phyloP scores from a whole-genome alignment of 2,888 invertebrate genomes.

The Acronicta leporina region DNA sequence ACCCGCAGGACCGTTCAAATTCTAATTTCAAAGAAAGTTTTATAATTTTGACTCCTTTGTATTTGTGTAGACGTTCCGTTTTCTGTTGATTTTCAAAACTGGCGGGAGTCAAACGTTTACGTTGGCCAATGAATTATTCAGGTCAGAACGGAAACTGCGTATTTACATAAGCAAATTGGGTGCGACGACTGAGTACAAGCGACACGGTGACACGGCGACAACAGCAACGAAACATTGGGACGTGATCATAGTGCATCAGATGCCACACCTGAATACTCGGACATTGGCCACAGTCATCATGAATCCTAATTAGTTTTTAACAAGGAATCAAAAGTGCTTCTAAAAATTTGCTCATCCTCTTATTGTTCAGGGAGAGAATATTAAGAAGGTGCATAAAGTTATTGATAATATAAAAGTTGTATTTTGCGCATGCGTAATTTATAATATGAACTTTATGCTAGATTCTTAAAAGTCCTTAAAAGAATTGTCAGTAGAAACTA shows the following conservation, averaged over 20 bases:
- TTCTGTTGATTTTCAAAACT: slow-evolving; percentile 85
- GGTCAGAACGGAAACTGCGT: slow-evolving; percentile 85
- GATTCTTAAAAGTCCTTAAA: too few relatives aligned
- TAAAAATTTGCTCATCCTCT: neutral
- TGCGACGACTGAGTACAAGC: slow-evolving; percentile 73
- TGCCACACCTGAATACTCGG: slow-evolving; percentile 27
- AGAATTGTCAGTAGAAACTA: too few relatives aligned
- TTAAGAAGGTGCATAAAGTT: too few relatives aligned
- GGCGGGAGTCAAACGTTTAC: slow-evolving; percentile 79
- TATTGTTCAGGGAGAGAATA: too few relatives aligned
- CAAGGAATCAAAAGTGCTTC: too few relatives aligned
- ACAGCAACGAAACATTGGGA: slow-evolving; percentile 58
- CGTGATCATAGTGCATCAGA: slow-evolving; percentile 57
- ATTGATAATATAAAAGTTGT: too few relatives aligned
- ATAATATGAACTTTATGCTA: too few relatives aligned
- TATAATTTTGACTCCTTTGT: slow-evolving; percentile 75
- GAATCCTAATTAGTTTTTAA: too few relatives aligned
- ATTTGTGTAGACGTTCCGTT: slow-evolving; percentile 74
- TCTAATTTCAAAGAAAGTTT: slow-evolving; percentile 65
- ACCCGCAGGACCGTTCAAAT: slow-evolving; percentile 48
- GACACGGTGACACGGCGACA: slow-evolving; percentile 59
- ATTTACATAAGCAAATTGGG: slow-evolving; percentile 89
- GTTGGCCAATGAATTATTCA: slow-evolving; percentile 86
- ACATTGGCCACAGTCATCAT: slow-evolving; percentile 1
- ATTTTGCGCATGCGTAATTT: too few relatives aligned